phyloP scores from a whole-genome alignment of 2,888 invertebrate species.

The Amiota mariae region DNA sequence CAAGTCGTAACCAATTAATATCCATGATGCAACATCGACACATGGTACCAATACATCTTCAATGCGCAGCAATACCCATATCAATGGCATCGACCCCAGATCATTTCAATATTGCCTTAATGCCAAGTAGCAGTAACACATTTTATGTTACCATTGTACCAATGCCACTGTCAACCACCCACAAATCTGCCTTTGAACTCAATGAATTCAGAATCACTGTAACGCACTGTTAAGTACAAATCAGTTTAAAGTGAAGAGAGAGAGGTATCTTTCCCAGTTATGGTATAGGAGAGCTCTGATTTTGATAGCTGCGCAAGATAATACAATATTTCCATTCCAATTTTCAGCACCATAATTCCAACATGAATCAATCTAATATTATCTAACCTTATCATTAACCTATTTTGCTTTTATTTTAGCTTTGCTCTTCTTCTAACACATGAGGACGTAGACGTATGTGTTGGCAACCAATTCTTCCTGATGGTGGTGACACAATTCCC shows the following conservation, averaged over 20 bases:
- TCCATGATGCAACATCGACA: slow-evolving; percentile 44
- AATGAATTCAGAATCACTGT: slow-evolving; percentile 68
- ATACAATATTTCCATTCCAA: too few relatives aligned
- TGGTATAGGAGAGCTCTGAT: too few relatives aligned
- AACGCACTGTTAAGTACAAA: slow-evolving; percentile 70
- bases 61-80: slow-evolving; percentile 35
- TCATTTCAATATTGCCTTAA: slow-evolving; percentile 55
- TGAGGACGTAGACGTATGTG: too few relatives aligned
- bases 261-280: too few relatives aligned
- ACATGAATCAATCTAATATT: too few relatives aligned
- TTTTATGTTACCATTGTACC: slow-evolving; percentile 70
- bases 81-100: slow-evolving; percentile 43
- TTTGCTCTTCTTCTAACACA: too few relatives aligned
- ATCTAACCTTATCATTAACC: too few relatives aligned
- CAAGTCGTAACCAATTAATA: slow-evolving; percentile 61
- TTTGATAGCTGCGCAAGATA: too few relatives aligned
- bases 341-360: too few relatives aligned
- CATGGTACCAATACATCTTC: not conserved
- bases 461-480: too few relatives aligned
- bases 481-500: too few relatives aligned
- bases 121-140: slow-evolving; percentile 59
- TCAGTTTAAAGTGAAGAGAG: slow-evolving; percentile 35
- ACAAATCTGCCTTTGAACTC: slow-evolving; percentile 69
- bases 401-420: too few relatives aligned
- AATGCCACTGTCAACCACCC: slow-evolving; percentile 69